Percentiles rank a stretch among this genome's conserved stretches.
phyloP scores from a whole-genome alignment of 2,113 vertebrate genomes.

The Speoplatyrhinus poulsoni region DNA sequence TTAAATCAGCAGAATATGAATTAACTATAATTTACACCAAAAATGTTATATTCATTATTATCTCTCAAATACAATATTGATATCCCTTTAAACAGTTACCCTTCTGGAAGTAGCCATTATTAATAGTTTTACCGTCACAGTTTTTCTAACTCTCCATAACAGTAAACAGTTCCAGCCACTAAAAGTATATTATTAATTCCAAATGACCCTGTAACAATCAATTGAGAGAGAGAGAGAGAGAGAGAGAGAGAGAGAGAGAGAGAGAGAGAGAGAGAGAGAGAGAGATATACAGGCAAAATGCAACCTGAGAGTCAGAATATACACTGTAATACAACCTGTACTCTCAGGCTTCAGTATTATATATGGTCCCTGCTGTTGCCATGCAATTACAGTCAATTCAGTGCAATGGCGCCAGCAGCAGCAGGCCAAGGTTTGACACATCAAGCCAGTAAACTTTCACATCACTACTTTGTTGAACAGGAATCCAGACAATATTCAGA shows the following conservation, averaged over 20 bases:
- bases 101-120: slow-evolving; percentile 5
- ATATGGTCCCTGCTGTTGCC: not conserved
- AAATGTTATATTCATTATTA: too few species aligned
- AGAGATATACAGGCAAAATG: slow-evolving; percentile 38
- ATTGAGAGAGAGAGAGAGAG: slow-evolving; percentile 50
- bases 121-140: not conserved
- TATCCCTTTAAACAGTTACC: not conserved
- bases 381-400: not conserved
- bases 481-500: not conserved
- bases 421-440: not conserved
- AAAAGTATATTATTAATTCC: slow-evolving; percentile 8
- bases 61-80: not conserved
- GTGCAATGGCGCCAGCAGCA: not conserved
- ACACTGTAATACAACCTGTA: slow-evolving; percentile 7
- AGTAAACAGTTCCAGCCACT: slow-evolving; percentile 2
- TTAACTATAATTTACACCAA: slow-evolving; percentile 13
- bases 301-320: slow-evolving; percentile 10
- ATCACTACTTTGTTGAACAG: slow-evolving; percentile 8
- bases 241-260: slow-evolving; percentile 28
- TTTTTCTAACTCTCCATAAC: not conserved
- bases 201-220: slow-evolving; percentile 4
- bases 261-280: slow-evolving; percentile 8
- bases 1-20: slow-evolving; percentile 15
- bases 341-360: not conserved
- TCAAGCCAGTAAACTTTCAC: slow-evolving; percentile 1